These are phyloP conservation scores for Miltochrista miniata DNA, from an alignment of 2,888 invertebrate genomes.

Conservation along the genomic window DNA sequence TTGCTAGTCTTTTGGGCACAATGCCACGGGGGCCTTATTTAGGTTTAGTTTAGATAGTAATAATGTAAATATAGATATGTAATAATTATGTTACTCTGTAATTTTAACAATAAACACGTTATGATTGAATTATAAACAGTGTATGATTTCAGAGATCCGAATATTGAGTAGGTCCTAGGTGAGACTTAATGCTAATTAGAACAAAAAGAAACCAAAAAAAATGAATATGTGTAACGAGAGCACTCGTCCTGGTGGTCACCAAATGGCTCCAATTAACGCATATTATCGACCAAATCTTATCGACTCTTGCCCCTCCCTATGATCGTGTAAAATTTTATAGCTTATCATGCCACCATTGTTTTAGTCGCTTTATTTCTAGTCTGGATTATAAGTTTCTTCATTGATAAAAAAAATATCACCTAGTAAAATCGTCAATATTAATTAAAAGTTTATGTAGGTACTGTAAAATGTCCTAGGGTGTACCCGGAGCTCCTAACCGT, in stretches of 20 bases:
- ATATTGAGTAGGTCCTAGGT: constrained; percentile 33
- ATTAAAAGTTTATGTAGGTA: too few relatives aligned
- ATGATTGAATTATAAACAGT: constrained; percentile 49
- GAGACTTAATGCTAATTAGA: constrained; percentile 46
- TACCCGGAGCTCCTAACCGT: too few relatives aligned
- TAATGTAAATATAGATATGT: too few relatives aligned
- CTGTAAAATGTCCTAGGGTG: too few relatives aligned
- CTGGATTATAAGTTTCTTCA: constrained; percentile 5
- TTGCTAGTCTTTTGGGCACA: too few relatives aligned
- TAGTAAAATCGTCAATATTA: too few relatives aligned
- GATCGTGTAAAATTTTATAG: constrained; percentile 43
- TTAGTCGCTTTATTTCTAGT: constrained; percentile 33
- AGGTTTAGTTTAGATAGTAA: too few relatives aligned
- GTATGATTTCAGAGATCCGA: constrained; percentile 46
- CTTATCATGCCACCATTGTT: constrained; percentile 53
- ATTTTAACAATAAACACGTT: too few relatives aligned
- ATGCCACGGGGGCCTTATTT: too few relatives aligned
- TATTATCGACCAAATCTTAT: constrained; percentile 45
- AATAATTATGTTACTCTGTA: too few relatives aligned
- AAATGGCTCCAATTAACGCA: constrained; percentile 45
- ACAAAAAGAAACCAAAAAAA: constrained; percentile 71
- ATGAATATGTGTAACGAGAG: constrained; percentile 48
- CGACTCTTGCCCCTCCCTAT: constrained; percentile 43
- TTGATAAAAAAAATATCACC: constrained; percentile 1
- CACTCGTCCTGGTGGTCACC: constrained; percentile 39